phyloP scores from a whole-genome alignment of 1,140 invertebrate species.

The Halyomorpha halys region DNA sequence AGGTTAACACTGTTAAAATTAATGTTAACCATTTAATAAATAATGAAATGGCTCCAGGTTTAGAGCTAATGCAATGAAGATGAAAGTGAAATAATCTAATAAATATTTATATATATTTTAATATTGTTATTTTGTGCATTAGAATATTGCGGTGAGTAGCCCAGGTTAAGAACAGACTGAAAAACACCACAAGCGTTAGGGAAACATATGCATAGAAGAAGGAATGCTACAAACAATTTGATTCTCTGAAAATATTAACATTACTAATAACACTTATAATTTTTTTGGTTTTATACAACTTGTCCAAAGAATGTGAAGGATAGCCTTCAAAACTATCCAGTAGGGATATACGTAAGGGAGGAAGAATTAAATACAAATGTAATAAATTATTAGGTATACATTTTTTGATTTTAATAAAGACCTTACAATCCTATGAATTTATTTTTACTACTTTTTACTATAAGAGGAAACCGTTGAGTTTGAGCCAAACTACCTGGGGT shows the following conservation, averaged over 20 bases:
- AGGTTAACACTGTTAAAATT: not conserved
- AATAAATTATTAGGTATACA: too few relatives aligned
- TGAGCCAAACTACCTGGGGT: too few relatives aligned
- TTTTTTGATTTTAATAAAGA: too few relatives aligned
- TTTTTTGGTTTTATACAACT: too few relatives aligned
- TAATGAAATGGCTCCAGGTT: not conserved
- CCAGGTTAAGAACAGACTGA: constrained; percentile 8
- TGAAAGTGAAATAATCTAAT: not conserved
- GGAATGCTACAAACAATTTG: not conserved
- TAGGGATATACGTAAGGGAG: too few relatives aligned
- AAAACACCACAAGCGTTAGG: constrained; percentile 13
- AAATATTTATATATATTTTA: not conserved
- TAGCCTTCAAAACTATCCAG: too few relatives aligned
- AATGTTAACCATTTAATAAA: not conserved
- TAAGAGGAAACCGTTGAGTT: too few relatives aligned
- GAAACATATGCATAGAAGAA: not conserved
- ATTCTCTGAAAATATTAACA: not conserved
- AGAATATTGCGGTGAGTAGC: constrained; percentile 10
- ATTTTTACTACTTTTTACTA: too few relatives aligned
- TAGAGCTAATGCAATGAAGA: not conserved
- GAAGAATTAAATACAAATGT: too few relatives aligned
- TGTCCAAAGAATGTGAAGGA: too few relatives aligned
- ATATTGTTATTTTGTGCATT: constrained; percentile 10
- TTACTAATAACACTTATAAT: too few relatives aligned
- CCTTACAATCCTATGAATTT: too few relatives aligned